Evolutionary conservation across 2,797 vertebrate species (phyloP).

Genomic region (Bovichtus variegatus): DNA sequence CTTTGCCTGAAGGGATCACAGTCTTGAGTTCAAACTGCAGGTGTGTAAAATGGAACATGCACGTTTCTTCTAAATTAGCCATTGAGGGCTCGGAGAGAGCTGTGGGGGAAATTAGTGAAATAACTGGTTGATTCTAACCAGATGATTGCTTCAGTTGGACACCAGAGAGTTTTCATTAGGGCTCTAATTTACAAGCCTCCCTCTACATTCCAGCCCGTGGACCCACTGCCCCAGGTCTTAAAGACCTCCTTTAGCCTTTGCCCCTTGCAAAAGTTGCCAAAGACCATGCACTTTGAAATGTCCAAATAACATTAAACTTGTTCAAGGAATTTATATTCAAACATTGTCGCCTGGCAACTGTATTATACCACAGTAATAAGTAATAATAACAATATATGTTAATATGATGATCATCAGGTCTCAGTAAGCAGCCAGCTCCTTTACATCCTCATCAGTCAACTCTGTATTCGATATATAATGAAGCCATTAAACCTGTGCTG

Average conservation of each 20-base stretch:
- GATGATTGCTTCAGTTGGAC: slow-evolving; percentile 98
- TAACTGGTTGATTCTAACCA: slow-evolving; percentile 99
- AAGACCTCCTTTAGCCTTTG: slow-evolving; percentile 80
- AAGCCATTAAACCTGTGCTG: slow-evolving; percentile 23
- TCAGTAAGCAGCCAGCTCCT: background rate
- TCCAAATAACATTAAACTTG: slow-evolving; percentile 40
- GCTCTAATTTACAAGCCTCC: slow-evolving; percentile 98
- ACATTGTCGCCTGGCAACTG: background rate
- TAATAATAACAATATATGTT: background rate
- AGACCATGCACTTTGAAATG: slow-evolving; percentile 50
- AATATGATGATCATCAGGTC: background rate
- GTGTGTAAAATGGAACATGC: slow-evolving; percentile 95
- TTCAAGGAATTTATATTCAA: slow-evolving; percentile 11
- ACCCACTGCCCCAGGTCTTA: slow-evolving; percentile 82
- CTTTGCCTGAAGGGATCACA: slow-evolving; percentile 66
- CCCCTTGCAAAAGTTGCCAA: slow-evolving; percentile 62
- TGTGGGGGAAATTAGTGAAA: slow-evolving; percentile 97
- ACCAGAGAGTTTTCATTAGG: slow-evolving; percentile 97
- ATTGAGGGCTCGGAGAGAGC: slow-evolving; percentile 93
- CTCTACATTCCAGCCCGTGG: slow-evolving; percentile 90
- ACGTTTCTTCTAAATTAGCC: slow-evolving; percentile 97
- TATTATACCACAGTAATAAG: slow-evolving; percentile 19
- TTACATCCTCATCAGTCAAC: slow-evolving; percentile 3
- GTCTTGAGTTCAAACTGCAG: slow-evolving; percentile 89
- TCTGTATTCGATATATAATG: slow-evolving; percentile 5